Percentiles rank a stretch among this genome's conserved stretches.
phyloP scores from a whole-genome alignment of 2,113 vertebrate species.

The Blennius ocellaris region DNA sequence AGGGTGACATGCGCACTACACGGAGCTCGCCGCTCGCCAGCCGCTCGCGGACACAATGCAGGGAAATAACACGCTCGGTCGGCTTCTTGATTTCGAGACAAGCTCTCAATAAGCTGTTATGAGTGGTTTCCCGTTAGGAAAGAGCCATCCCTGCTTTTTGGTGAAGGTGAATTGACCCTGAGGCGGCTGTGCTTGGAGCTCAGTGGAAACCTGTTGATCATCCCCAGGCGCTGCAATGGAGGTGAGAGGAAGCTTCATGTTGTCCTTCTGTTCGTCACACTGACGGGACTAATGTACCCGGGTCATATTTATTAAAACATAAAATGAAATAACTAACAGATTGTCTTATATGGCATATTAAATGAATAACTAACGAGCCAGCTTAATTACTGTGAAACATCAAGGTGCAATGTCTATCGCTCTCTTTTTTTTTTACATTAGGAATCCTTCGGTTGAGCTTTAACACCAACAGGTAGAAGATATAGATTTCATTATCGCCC shows the following conservation, averaged over 20 bases:
- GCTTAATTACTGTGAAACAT: constrained; percentile 36
- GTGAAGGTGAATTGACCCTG: background rate
- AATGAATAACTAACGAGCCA: constrained; percentile 34
- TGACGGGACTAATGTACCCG: constrained; percentile 1
- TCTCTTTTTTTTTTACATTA: constrained; percentile 31
- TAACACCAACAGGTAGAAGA: constrained; percentile 36
- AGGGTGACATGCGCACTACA: constrained; percentile 77
- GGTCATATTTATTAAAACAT: constrained; percentile 4
- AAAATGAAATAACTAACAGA: background rate
- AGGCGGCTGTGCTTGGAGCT: constrained; percentile 19
- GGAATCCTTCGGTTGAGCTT: constrained; percentile 12
- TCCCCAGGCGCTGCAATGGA: constrained; percentile 62
- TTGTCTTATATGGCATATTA: constrained; percentile 31
- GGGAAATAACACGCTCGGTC: constrained; percentile 42
- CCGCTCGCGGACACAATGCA: constrained; percentile 44
- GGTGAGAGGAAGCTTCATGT: constrained; percentile 60
- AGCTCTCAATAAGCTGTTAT: constrained; percentile 21
- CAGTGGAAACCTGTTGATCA: constrained; percentile 75
- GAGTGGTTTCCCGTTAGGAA: constrained; percentile 19
- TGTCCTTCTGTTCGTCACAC: constrained; percentile 59
- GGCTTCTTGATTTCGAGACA: constrained; percentile 15
- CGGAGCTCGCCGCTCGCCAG: constrained; percentile 34
- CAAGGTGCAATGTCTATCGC: constrained; percentile 32
- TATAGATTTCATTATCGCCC: constrained; percentile 52
- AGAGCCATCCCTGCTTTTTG: constrained; percentile 10